Base-by-base conservation (phyloP, 2,797 vertebrate genomes). In the Oreonectes daqikongensis region DNA sequence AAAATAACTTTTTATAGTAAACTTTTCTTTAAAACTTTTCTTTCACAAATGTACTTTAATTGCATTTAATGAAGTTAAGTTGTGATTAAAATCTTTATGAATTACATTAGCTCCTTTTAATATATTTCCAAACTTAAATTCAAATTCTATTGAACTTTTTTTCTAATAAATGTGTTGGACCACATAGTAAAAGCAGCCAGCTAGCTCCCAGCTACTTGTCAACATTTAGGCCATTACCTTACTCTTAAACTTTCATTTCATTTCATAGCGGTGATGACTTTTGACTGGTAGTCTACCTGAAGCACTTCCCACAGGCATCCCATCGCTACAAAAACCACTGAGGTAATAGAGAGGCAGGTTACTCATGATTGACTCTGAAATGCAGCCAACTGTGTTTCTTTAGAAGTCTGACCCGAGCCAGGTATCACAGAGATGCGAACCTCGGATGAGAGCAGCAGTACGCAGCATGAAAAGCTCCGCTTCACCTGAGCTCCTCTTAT, bases 401-500 rank as follows among this genome's bases (percentile, higher is more conserved):
- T 44, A 55, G 50, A 66, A 53, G 35, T 38, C 38, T 57, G 24
- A 66, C 48, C 48, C 15, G 35, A 66, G 26, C 64, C n/a, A 67
- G 26, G 28, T 53, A 38, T 60, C 53, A 59, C 73, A 26, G 52
- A 59, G 65, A 59, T 76, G 61, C 11, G 20, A 60, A 69, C 53
- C 9, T 9, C 40, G 14, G 64, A 59, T 75, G n/a, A 0, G 48
- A 42, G 24, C 1, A 0, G 22, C n/a, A 4, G 24, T 20, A 44
- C 18, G 14, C 24, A 18, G 17, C 50, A 15, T 68, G 42, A 52
- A 60, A 69, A 38, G 17, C 1, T 2, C 28, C 32, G 57, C 42
- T 69, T 76, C 74, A 69, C 48, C 50, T 44, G 63, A 66, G 65
- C 28, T 69, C 53, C 59, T 76, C 52, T 69, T 76, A 60, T 69